Conservation (phyloP, 2,888 invertebrate species). For the Agapetus fuscipes region DNA sequence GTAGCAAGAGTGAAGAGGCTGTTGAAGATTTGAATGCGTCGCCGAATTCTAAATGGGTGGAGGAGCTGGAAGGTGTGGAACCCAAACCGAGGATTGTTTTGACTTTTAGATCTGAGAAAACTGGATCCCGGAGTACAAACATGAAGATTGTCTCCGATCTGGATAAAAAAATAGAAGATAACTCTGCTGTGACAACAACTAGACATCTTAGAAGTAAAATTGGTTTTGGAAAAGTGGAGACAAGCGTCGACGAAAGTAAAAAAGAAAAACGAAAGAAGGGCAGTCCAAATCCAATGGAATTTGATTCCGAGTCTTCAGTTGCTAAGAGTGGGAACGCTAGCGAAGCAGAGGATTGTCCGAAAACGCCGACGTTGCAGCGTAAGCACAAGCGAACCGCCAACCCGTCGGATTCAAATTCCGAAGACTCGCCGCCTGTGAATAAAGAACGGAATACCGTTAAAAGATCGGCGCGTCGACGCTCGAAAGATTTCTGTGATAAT, state of each 20-base stretch:
- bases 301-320: neutral
- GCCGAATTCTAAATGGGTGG: too few relatives aligned
- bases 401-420: constrained; percentile 18
- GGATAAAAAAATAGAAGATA: constrained; percentile 34
- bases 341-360: constrained; percentile 17
- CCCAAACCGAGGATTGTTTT: constrained; percentile 53
- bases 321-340: constrained; percentile 6
- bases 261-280: constrained; percentile 26
- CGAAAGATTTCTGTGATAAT: constrained; percentile 52
- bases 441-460: constrained; percentile 37
- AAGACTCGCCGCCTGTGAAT: constrained; percentile 27
- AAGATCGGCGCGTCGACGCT: constrained; percentile 52
- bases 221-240: neutral
- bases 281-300: constrained; percentile 24
- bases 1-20: neutral
- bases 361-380: constrained; percentile 4
- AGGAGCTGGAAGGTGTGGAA: too few relatives aligned
- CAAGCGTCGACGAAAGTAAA: constrained; percentile 3
- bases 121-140: constrained; percentile 41
- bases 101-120: constrained; percentile 53
- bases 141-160: constrained; percentile 44
- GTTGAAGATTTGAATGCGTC: too few relatives aligned
- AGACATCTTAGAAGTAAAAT: constrained; percentile 22
- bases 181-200: constrained; percentile 27
- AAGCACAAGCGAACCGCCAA: constrained; percentile 4